Conservation (phyloP, 2,797 vertebrate genomes). For the Gambusia yucatana region DNA sequence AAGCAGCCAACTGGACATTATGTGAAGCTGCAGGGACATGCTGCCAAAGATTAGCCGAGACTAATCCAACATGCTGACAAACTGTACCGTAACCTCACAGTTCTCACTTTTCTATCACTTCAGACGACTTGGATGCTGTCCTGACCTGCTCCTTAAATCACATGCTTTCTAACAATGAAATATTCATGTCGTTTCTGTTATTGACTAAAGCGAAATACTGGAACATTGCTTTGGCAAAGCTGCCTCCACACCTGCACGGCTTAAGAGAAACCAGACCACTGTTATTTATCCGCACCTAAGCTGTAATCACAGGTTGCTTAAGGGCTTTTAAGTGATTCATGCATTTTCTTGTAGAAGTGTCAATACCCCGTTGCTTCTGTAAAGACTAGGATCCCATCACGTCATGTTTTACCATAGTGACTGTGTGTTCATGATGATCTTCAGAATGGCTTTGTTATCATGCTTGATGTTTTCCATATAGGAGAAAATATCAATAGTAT, state of each 20-base stretch:
- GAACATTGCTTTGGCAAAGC: neutral
- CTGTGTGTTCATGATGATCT: neutral
- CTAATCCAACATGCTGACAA: neutral
- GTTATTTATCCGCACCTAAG: neutral
- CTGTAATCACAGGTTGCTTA: neutral
- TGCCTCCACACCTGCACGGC: neutral
- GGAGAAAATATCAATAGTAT: neutral
- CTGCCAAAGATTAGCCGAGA: neutral
- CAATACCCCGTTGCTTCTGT: neutral
- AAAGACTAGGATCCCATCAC: neutral
- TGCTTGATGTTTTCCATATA: neutral
- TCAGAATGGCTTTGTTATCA: neutral
- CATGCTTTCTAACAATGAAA: neutral
- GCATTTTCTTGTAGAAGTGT: neutral
- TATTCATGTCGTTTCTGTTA: neutral
- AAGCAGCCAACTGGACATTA: slow-evolving; percentile 1
- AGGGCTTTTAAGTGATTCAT: neutral
- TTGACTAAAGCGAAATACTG: neutral
- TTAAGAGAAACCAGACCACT: slow-evolving; percentile 2
- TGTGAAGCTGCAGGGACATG: neutral
- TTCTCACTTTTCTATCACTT: neutral
- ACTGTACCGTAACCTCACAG: neutral
- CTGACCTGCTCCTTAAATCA: neutral
- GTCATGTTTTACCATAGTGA: neutral
- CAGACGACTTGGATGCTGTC: neutral